Percentiles rank a stretch among this genome's conserved stretches.
Evolutionary conservation across 2,888 invertebrate species (phyloP).

Genomic region (Heliconius cydno): DNA sequence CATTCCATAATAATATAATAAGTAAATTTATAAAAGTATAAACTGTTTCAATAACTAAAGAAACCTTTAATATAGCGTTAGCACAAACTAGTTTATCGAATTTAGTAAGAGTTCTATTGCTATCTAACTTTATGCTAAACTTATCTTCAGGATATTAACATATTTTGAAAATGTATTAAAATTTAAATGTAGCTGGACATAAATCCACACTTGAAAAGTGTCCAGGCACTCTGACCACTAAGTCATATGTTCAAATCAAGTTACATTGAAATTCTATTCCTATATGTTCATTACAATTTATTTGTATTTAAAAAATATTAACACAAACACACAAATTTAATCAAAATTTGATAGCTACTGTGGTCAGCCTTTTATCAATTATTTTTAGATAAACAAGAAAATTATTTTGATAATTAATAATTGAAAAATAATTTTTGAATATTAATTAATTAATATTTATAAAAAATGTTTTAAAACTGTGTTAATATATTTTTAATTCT

Average conservation of each 20-base stretch:
- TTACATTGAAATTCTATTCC: background rate
- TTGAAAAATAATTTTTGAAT: no score
- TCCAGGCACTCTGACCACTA: no score
- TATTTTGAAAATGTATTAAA: no score
- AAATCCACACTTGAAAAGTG: no score
- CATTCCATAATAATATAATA: constrained; percentile 1
- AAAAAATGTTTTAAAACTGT: no score
- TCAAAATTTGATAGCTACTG: background rate
- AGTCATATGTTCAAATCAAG: background rate
- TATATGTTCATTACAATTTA: background rate
- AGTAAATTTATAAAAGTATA: constrained; percentile 23
- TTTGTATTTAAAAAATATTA: background rate
- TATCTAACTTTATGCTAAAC: background rate
- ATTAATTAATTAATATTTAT: no score
- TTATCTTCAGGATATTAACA: background rate
- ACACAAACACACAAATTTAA: background rate
- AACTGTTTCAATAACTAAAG: background rate
- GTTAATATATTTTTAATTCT: no score
- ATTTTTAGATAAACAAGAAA: no score
- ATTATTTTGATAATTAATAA: no score
- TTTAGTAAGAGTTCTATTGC: constrained; percentile 6
- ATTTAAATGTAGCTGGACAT: no score
- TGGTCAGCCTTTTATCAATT: no score
- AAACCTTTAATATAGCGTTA: background rate
- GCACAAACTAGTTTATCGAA: background rate